phyloP scores from a whole-genome alignment of 2,888 invertebrate genomes.

The Nasonia oneida region DNA sequence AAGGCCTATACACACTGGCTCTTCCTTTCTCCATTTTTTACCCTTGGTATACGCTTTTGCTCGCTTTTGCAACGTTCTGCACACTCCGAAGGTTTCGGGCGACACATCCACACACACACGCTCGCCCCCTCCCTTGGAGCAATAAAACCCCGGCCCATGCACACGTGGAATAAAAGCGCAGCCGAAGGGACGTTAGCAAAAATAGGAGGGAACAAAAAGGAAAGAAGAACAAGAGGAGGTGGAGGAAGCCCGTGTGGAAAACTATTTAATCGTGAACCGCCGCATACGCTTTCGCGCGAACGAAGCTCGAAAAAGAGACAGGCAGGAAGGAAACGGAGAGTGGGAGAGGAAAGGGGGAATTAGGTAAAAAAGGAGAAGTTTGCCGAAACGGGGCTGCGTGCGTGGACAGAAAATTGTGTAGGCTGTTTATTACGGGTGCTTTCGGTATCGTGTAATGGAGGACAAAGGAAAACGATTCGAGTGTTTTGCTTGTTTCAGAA shows the following conservation, averaged over 20 bases:
- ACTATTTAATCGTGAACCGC: constrained; percentile 76
- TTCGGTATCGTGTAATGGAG: neutral
- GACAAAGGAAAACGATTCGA: neutral
- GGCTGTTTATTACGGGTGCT: neutral
- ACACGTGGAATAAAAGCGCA: constrained; percentile 34
- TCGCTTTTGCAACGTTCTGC: constrained; percentile 22
- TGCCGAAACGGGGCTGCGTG: neutral
- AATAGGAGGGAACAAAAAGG: constrained; percentile 51
- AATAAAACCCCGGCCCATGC: constrained; percentile 32
- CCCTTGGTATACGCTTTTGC: neutral
- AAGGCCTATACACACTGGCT: neutral
- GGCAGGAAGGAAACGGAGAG: constrained; percentile 29
- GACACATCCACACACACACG: constrained; percentile 40
- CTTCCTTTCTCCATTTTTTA: neutral
- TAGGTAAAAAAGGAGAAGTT: constrained; percentile 1
- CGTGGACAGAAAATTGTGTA: neutral
- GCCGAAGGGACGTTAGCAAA: constrained; percentile 42
- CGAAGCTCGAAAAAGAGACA: constrained; percentile 56
- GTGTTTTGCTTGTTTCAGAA: too few species aligned
- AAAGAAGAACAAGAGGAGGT: constrained; percentile 45
- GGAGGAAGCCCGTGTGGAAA: constrained; percentile 61
- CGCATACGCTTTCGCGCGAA: constrained; percentile 46
- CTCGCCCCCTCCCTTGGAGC: constrained; percentile 43
- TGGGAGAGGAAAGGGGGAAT: constrained; percentile 21
- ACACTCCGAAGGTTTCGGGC: constrained; percentile 38